Evolutionary conservation across 2,113 vertebrate species (phyloP), one percentile per base, ranked within the genome.

Genomic region (Ploceus nigricollis): DNA sequence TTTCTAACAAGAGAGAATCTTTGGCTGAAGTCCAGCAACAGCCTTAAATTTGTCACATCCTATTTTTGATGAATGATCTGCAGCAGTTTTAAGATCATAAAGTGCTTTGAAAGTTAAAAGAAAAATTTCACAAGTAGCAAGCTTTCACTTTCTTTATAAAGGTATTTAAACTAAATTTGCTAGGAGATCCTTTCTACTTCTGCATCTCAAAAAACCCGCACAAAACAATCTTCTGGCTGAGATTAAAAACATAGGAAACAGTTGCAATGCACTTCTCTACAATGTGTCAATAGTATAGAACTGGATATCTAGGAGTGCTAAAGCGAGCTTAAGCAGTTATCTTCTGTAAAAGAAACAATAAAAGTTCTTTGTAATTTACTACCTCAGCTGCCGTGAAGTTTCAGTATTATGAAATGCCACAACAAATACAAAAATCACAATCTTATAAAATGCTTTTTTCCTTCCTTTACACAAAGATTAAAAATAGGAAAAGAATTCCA

Each of bases 1-100:
- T 48, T 80, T 79, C 82, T 90, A 95, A 97, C 58, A 83, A 93
- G 96, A 70, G 60, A 58, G 75, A 66, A 73, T 87, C 90, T 89
- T 84, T 83, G 86, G 93, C 90, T 80, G 25, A 88, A 63, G 94
- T 92, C 94, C 90, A 94, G 80, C 64, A 51, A 91, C 61, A 93
- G 90, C 65, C 90, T 82, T 73, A 79, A 68, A 94, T 94, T 81
- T 63, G 28, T 75, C 89, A 81, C 64, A 71, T 84, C 51, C 14
- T 63, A 71, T 83, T 95, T 95, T 48, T 84, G 76, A 92, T 40
- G 31, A 85, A 72, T 42, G 71, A 83, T 56, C 66, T 47, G 44
- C 68, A 86, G 40, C 33, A 73, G 56, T 65, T 94, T 81, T 76
- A 78, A 93, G 81, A 92, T 88, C 86, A 96, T 53, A 81, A 95